Conservation (phyloP, 2,113 vertebrate species). For the Platanista minor region DNA sequence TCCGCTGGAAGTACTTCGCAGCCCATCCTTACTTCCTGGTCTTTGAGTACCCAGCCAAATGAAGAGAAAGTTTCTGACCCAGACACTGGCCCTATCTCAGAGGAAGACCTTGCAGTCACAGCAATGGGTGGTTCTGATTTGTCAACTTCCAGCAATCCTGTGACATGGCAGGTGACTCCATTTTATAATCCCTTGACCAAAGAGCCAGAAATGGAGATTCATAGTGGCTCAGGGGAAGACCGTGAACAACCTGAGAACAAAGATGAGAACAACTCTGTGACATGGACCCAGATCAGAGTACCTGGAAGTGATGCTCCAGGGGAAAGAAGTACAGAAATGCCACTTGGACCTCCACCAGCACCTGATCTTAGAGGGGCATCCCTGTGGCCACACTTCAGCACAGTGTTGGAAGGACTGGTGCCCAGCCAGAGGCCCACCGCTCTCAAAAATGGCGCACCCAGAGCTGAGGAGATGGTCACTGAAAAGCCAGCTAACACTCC, state of each 20-base stretch:
- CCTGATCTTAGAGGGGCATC: neutral
- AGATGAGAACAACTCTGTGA: conserved; percentile 49
- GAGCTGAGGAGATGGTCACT: neutral
- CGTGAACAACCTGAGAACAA: neutral
- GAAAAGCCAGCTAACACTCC: neutral
- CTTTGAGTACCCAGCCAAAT: neutral
- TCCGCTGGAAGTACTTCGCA: conserved; percentile 64
- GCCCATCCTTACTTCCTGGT: conserved; percentile 43
- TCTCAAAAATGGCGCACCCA: conserved; percentile 26
- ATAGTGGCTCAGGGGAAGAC: conserved; percentile 65
- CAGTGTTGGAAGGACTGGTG: neutral
- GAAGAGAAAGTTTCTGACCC: conserved; percentile 26
- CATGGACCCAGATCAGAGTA: conserved; percentile 43
- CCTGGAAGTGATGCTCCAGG: neutral
- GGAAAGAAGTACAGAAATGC: neutral
- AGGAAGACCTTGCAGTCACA: neutral
- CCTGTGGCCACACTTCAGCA: neutral
- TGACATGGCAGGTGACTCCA: conserved; percentile 65
- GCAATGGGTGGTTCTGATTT: neutral
- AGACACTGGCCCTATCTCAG: neutral
- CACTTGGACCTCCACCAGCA: neutral
- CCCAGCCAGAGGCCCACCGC: neutral
- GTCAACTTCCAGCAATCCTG: conserved; percentile 44
- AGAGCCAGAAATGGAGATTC: conserved; percentile 64
- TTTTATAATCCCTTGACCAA: conserved; percentile 69